Conservation (phyloP, 2,113 vertebrate genomes). For the Brachypodius melanocephalos region DNA sequence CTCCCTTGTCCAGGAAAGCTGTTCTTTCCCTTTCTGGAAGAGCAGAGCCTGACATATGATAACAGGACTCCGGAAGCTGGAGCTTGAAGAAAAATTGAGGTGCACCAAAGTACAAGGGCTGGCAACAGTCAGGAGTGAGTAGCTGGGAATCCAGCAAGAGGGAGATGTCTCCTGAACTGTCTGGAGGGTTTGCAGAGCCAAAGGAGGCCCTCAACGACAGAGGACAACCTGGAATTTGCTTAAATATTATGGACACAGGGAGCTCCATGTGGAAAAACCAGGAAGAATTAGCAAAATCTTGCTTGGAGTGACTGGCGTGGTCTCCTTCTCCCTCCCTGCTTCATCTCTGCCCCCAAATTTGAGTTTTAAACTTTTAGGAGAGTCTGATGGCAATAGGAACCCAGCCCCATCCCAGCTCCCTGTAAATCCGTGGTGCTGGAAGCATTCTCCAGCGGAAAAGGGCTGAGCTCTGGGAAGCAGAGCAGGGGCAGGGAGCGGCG, state of each 20-base stretch:
- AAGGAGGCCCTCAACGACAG: not conserved
- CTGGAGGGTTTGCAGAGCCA: not conserved
- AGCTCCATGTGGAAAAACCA: not conserved
- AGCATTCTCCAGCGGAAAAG: not conserved
- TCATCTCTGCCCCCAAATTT: not conserved
- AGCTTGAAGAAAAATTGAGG: not conserved
- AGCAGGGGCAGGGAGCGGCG: not conserved
- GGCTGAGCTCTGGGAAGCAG: not conserved
- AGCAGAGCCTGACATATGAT: not conserved
- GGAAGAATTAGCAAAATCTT: not conserved
- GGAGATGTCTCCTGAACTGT: not conserved
- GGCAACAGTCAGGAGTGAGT: not conserved
- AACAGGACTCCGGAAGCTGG: not conserved
- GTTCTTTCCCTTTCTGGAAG: not conserved
- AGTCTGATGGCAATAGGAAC: fast-evolving
- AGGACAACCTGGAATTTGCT: not conserved
- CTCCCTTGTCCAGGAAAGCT: not conserved
- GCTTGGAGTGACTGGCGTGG: fast-evolving
- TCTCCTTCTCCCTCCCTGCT: not conserved
- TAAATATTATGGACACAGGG: not conserved
- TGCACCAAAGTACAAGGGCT: not conserved
- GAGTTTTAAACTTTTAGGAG: not conserved
- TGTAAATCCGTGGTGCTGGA: fast-evolving
- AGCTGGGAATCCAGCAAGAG: not conserved
- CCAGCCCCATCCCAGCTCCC: not conserved